Base-by-base conservation (phyloP, 1,140 invertebrate species). In the Philaenus spumarius region DNA sequence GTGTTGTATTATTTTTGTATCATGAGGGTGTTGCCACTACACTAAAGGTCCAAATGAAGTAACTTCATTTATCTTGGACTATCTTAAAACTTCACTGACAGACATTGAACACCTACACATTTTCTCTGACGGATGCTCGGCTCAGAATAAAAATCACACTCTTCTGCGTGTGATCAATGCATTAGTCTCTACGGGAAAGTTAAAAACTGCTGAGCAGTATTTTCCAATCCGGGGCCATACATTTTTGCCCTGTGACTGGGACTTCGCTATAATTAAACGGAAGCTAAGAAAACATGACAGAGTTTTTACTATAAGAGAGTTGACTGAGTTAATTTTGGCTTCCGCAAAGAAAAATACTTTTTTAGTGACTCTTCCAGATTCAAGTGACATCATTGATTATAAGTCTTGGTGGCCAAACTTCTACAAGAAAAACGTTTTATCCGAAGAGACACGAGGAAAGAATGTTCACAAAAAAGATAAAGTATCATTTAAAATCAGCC, bases 201-300 rank as follows among this genome's bases (percentile, higher is more conserved):
- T 66, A 45, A 43, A 64, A 35, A 62, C 23, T 39, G 56, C 65
- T 40, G 39, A 52, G 19, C 63, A 66, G 20, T 52, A 57, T 19
- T 69, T 67, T 52, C 65, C 67, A 6, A 24, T 62, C 12, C 17
- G 62, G n/a, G 67, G 67, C 15, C 65, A 68, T 51, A 59, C 62
- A 30, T 69, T 60, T 46, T 40, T 69, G 7, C 64, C 67, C 4
- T 67, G 64, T 45, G 67, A 67, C n/a, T 51, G 47, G 66, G 64
- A 62, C 48, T 69, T 69, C 53, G 60, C 59, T 11, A 43, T 66
- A n/a, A 55, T 69, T 17, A 67, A 68, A 52, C 57, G 46, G 20
- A 53, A 26, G 26, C 14, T 34, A 4, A 45, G 19, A 40, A 59
- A 9, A 20, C 2, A 9, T 37, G 52, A 54, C n/a, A 30, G 52